Evolutionary conservation across 2,888 invertebrate species (phyloP).

Genomic region (Dicranocentrus wangi): DNA sequence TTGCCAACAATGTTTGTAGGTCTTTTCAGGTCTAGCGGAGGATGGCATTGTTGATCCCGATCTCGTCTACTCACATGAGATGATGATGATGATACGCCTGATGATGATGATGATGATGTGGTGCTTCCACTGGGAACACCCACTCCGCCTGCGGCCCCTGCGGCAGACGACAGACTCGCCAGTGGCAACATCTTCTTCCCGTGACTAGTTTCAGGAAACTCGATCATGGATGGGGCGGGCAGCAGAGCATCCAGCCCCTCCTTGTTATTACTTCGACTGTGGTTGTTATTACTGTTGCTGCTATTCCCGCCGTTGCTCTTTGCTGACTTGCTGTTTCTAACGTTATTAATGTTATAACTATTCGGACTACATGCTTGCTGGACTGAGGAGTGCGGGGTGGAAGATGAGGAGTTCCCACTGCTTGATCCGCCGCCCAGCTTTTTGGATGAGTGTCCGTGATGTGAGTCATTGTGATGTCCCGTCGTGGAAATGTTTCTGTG

Average conservation of each 20-base stretch:
- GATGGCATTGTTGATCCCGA: constrained; percentile 49
- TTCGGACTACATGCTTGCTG: constrained; percentile 73
- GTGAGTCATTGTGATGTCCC: constrained; percentile 60
- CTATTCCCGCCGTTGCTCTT: constrained; percentile 60
- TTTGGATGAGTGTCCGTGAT: constrained; percentile 50
- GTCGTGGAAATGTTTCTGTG: constrained; percentile 81
- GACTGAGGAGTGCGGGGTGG: constrained; percentile 73
- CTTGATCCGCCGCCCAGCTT: constrained; percentile 44
- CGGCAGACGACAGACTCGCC: constrained; percentile 29
- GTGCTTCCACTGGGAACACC: constrained; percentile 11
- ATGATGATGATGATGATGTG: constrained; percentile 24
- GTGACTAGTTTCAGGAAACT: constrained; percentile 62
- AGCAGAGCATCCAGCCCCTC: constrained; percentile 68
- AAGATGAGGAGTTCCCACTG: constrained; percentile 50
- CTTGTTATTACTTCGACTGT: constrained; percentile 50
- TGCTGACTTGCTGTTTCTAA: constrained; percentile 52
- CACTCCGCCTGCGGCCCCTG: constrained; percentile 66
- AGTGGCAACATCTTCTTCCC: constrained; percentile 68
- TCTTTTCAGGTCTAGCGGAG: constrained; percentile 54
- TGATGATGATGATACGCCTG: constrained; percentile 8
- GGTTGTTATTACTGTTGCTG: constrained; percentile 65
- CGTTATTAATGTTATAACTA: constrained; percentile 63
- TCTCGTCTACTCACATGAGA: constrained; percentile 50
- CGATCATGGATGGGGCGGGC: constrained; percentile 71
- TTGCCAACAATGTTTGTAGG: constrained; percentile 89